Conservation (phyloP, 2,113 vertebrate species). For the Cynopterus brachyotis region DNA sequence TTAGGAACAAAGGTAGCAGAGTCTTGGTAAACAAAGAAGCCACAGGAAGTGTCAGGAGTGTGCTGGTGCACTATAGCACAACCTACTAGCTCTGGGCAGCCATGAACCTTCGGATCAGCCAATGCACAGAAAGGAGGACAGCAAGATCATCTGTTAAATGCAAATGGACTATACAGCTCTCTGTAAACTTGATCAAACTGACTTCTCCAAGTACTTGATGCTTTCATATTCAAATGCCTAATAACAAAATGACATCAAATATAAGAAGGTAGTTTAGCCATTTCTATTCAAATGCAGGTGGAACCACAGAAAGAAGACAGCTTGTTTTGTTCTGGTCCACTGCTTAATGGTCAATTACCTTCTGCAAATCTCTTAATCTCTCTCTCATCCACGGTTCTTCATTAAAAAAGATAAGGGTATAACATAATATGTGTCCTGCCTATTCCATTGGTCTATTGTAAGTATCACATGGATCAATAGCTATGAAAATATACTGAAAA, state of each 20-base stretch:
- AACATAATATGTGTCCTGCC: neutral
- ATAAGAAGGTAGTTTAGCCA: neutral
- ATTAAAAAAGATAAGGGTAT: neutral
- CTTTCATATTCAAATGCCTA: neutral
- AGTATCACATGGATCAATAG: neutral
- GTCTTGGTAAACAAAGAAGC: neutral
- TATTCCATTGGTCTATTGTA: neutral
- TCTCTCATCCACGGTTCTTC: neutral
- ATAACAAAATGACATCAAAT: neutral
- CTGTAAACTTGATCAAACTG: neutral
- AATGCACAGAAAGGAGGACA: neutral
- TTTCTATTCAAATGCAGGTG: neutral
- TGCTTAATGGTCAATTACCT: neutral
- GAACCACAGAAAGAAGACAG: neutral
- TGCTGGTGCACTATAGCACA: neutral
- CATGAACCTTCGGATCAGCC: neutral
- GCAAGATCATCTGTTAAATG: neutral
- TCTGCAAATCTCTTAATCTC: constrained; percentile 16
- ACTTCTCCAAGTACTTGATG: neutral
- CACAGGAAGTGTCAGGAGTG: neutral
- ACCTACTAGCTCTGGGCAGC: neutral
- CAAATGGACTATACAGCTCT: neutral
- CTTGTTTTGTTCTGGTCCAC: neutral
- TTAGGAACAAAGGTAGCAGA: neutral
- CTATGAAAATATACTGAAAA: neutral